Evolutionary conservation across 2,113 vertebrate genomes (phyloP).

Genomic region (Cebidichthys violaceus): DNA sequence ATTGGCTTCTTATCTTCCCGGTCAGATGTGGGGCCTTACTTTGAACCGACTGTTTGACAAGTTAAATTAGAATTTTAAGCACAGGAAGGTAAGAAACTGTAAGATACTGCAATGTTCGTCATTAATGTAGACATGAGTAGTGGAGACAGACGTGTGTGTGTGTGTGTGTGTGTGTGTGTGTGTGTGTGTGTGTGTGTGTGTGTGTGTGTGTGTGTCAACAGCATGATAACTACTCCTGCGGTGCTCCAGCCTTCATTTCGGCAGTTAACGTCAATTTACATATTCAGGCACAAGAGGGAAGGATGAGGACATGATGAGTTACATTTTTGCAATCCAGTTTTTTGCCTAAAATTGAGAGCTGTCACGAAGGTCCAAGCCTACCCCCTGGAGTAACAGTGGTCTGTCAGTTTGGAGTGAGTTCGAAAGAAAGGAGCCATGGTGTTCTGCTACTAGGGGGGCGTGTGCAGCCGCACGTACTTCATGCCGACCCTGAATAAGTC

Average conservation of each 20-base stretch:
- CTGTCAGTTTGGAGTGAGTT: conserved; percentile 61
- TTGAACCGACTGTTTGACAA: not conserved
- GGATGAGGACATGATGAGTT: not conserved
- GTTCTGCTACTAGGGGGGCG: conserved; percentile 31
- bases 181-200: too few relatives aligned
- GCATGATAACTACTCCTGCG: not conserved
- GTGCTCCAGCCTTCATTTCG: not conserved
- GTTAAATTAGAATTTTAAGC: not conserved
- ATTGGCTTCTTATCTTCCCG: too few relatives aligned
- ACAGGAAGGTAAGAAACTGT: not conserved
- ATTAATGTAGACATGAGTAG: not conserved
- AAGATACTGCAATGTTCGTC: not conserved
- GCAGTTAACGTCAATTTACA: not conserved
- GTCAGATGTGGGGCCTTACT: not conserved
- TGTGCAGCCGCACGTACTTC: not conserved
- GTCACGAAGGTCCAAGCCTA: conserved; percentile 21
- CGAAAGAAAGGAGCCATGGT: conserved; percentile 61
- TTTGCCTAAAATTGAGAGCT: conserved; percentile 26
- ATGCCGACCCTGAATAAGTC: not conserved
- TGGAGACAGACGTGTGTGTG: not conserved
- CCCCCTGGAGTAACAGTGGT: conserved; percentile 26
- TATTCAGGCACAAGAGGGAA: not conserved
- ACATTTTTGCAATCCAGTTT: not conserved
- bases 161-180: not conserved
- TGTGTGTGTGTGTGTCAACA: not conserved